A percentile compares a stretch with the other conserved stretches of the same genome.
Conservation (phyloP, 2,888 invertebrate genomes). For the Mythimna ferrago region DNA sequence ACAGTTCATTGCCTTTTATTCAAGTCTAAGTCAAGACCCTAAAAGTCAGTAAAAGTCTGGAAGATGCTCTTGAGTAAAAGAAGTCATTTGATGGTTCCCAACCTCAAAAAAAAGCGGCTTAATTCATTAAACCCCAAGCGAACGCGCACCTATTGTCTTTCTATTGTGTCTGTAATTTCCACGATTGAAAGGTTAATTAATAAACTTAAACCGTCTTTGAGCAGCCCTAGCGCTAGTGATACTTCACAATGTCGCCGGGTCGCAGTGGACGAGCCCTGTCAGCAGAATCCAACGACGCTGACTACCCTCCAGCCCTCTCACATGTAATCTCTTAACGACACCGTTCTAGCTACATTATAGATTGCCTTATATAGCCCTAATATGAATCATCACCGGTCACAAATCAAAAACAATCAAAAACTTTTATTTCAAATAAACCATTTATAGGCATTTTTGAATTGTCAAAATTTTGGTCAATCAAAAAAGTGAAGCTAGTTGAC, state of each 20-base stretch:
- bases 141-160: too few species aligned
- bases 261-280: conserved; percentile 63
- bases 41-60: background rate
- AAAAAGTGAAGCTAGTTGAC: too few species aligned
- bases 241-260: conserved; percentile 60
- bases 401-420: too few species aligned
- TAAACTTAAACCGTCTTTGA: background rate
- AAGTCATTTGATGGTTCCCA: background rate
- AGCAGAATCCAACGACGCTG: conserved; percentile 65
- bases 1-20: too few species aligned
- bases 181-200: too few species aligned
- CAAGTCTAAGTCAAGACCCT: too few species aligned
- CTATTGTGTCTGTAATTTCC: too few species aligned
- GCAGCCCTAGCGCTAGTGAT: conserved; percentile 53
- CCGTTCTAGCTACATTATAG: conserved; percentile 49
- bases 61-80: background rate
- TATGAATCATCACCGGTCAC: background rate
- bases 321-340: conserved; percentile 71
- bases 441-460: too few species aligned
- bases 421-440: too few species aligned
- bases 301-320: conserved; percentile 65
- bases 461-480: too few species aligned
- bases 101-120: background rate
- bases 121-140: too few species aligned
- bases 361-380: conserved; percentile 3